These are phyloP conservation scores for Balaeniceps rex DNA, from an alignment of 2,113 vertebrate species.

Conservation along the genomic window DNA sequence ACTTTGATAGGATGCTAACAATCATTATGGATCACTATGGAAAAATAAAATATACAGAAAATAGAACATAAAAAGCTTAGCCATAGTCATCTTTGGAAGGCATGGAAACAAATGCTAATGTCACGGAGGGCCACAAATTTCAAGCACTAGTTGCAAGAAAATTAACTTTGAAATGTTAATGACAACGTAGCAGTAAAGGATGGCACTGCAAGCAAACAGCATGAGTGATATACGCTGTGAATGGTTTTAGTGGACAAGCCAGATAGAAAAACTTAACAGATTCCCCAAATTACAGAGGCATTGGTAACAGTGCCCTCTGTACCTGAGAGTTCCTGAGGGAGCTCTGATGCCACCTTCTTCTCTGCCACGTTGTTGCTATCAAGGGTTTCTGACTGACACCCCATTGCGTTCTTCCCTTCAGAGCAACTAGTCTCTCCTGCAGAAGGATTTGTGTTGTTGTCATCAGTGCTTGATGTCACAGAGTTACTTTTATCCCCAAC, in stretches of 20 bases:
- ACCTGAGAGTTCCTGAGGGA: slow-evolving; percentile 84
- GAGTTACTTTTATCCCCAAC: slow-evolving; percentile 79
- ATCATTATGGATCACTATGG: slow-evolving; percentile 35
- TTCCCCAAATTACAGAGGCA: slow-evolving; percentile 77
- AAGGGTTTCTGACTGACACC: slow-evolving; percentile 71
- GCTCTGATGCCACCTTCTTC: slow-evolving; percentile 76
- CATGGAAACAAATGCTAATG: slow-evolving; percentile 50
- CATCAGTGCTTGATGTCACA: slow-evolving; percentile 72
- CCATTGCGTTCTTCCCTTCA: slow-evolving; percentile 81
- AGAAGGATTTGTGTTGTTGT: slow-evolving; percentile 76
- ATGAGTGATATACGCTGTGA: slow-evolving; percentile 40
- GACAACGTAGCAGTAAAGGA: slow-evolving; percentile 67
- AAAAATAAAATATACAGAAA: slow-evolving; percentile 53
- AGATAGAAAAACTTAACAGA: slow-evolving; percentile 52
- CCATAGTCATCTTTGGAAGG: slow-evolving; percentile 29
- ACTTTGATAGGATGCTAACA: slow-evolving; percentile 15
- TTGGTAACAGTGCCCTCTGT: slow-evolving; percentile 70
- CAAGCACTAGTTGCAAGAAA: slow-evolving; percentile 61
- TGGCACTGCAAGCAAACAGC: slow-evolving; percentile 71
- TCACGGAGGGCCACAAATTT: slow-evolving; percentile 25
- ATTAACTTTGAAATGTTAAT: slow-evolving; percentile 69
- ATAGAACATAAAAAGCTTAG: slow-evolving; percentile 51
- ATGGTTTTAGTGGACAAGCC: slow-evolving; percentile 61
- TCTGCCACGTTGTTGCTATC: slow-evolving; percentile 77
- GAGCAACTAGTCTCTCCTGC: slow-evolving; percentile 76